Conservation (phyloP, 2,113 vertebrate genomes). For the Furnarius figulus region DNA sequence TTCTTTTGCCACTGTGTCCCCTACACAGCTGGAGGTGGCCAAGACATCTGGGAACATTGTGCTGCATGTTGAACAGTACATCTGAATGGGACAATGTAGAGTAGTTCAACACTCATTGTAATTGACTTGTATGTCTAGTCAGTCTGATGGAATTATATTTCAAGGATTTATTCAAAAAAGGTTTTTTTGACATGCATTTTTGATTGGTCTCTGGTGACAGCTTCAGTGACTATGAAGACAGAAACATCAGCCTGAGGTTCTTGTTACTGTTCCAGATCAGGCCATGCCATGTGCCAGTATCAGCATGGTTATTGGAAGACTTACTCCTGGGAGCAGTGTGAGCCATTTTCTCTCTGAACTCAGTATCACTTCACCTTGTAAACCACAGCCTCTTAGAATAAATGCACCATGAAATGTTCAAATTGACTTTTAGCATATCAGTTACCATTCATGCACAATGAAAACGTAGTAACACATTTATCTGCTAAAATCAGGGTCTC, state of each 20-base stretch:
- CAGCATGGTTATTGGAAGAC: not conserved
- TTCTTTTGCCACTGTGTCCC: not conserved
- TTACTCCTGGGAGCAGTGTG: not conserved
- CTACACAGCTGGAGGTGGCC: not conserved
- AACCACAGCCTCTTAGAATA: not conserved
- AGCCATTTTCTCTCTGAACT: not conserved
- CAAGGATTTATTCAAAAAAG: not conserved
- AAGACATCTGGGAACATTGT: not conserved
- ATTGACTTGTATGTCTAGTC: not conserved
- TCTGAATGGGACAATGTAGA: not conserved
- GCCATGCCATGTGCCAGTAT: not conserved
- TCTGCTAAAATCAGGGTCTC: not conserved
- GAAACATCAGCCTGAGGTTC: not conserved
- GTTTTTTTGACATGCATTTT: not conserved
- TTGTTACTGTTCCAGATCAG: not conserved
- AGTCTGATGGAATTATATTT: not conserved
- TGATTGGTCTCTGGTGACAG: not conserved
- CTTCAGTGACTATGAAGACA: not conserved
- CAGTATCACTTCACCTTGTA: not conserved
- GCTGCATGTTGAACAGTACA: not conserved
- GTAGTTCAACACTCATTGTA: not conserved
- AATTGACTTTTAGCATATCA: not conserved
- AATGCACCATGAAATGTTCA: not conserved
- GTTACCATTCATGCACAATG: not conserved
- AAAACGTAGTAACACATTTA: not conserved